Evolutionary conservation across 2,797 vertebrate genomes (phyloP).

Genomic region (Columba guinea): DNA sequence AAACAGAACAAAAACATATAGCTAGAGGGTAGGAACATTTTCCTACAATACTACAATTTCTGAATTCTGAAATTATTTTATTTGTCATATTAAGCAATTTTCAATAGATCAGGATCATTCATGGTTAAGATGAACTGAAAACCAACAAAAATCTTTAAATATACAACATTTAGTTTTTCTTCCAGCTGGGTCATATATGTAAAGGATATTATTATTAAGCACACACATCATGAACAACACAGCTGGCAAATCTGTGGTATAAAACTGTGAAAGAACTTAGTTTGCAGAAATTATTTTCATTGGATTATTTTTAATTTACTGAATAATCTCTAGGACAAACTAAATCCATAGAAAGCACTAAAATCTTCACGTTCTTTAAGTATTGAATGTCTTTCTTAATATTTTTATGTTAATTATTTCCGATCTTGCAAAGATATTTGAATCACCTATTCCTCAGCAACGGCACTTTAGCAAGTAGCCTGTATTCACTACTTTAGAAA

Average conservation of each 20-base stretch:
- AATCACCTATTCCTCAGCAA: background rate
- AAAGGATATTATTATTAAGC: background rate
- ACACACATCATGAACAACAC: background rate
- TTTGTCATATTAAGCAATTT: background rate
- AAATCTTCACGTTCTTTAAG: background rate
- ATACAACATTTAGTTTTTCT: background rate
- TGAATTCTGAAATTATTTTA: background rate
- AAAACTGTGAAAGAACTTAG: background rate
- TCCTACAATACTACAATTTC: background rate
- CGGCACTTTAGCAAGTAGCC: background rate
- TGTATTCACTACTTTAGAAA: background rate
- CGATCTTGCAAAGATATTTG: background rate
- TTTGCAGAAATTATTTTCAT: background rate
- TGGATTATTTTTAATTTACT: background rate
- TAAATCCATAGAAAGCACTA: background rate
- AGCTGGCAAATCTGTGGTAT: background rate
- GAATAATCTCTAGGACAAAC: background rate
- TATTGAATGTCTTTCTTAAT: background rate
- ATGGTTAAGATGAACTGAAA: background rate
- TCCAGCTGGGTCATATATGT: background rate
- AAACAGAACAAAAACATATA: slow-evolving; percentile 58
- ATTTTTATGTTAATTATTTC: background rate
- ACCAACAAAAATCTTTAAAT: background rate
- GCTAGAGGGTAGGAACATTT: background rate
- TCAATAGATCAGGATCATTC: background rate